Evolutionary conservation across 2,797 vertebrate genomes (phyloP), one percentile per base, ranked within the genome.

Genomic region (Amblyraja radiata): DNA sequence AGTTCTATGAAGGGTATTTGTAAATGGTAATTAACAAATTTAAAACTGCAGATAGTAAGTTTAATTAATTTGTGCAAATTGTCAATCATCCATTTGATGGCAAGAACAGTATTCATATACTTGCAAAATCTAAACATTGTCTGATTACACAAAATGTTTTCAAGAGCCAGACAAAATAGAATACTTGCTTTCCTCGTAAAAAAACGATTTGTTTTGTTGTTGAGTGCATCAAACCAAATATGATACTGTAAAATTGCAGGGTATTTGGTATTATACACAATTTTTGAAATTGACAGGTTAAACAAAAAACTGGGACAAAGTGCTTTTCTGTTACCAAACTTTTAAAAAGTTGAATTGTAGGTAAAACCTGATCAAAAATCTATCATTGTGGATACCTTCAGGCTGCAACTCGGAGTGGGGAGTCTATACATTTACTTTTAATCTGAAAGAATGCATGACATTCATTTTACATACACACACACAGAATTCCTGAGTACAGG

Each of bases 401-500:
- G 36, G 11, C 71, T 74, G 11, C 73, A 88, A 65, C 65, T 65
- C 28, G 7, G 65, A 18, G 39, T 25, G 68, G 88, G 65, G 90
- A 76, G 39, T 76, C 13, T n/a, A 6, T 39, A 25, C 23, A 39
- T 8, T 61, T 61, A 91, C 10, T 74, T 92, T 92, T 32, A 92
- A 74, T 28, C 2, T 16, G 90, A 54, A 32, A 46, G 13, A 14
- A 36, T 28, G 23, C 68, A 28, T 91, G 32, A 65, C 61, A 21
- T 32, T 88, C 13, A 61, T 14, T 9, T 7, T 21, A 81, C 39
- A 84, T 13, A n/a, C n/a, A 36, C 28, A 7, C 83, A 61, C 25
- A 9, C 11, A 21, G n/a, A 58, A 92, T 92, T 92, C 90, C 90
- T n/a, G 71, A 92, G 90, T 54, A 76, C 71, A 92, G 90, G 90